phyloP scores from a whole-genome alignment of 2,888 invertebrate species.

The Criorhina ranunculi region DNA sequence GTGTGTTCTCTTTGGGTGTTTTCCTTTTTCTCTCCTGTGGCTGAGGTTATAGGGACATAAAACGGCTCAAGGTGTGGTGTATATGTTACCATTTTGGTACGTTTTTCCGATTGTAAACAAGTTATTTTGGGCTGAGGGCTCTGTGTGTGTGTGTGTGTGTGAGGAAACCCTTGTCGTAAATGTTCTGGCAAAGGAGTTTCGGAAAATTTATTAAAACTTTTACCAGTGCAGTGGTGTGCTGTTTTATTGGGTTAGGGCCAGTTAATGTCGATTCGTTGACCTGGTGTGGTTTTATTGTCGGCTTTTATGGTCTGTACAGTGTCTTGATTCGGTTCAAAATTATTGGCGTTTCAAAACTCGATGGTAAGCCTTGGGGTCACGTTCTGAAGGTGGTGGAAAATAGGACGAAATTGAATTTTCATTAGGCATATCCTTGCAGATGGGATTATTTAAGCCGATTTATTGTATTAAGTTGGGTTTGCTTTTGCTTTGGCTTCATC shows the following conservation, averaged over 20 bases:
- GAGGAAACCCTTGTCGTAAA: slow-evolving; percentile 59
- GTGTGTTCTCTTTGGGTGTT: slow-evolving; percentile 13
- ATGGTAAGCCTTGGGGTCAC: not conserved
- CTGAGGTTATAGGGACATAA: slow-evolving; percentile 64
- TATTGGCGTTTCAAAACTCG: slow-evolving; percentile 15
- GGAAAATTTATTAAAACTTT: slow-evolving; percentile 74
- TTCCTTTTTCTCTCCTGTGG: slow-evolving; percentile 23
- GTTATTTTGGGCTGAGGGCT: slow-evolving; percentile 35
- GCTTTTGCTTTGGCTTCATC: no score
- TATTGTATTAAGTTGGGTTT: no score
- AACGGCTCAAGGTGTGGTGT: slow-evolving; percentile 70
- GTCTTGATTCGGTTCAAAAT: slow-evolving; percentile 32
- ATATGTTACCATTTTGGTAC: slow-evolving; percentile 48
- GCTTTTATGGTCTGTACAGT: slow-evolving; percentile 34
- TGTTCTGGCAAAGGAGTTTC: slow-evolving; percentile 32
- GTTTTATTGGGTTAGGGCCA: slow-evolving; percentile 67
- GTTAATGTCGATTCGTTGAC: slow-evolving; percentile 67
- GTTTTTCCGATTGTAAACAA: slow-evolving; percentile 58
- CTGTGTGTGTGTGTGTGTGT: slow-evolving; percentile 37
- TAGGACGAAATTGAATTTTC: slow-evolving; percentile 27
- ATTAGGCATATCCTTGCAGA: not conserved
- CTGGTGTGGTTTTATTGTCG: slow-evolving; percentile 48
- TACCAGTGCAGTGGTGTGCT: slow-evolving; percentile 56
- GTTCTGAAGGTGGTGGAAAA: not conserved
- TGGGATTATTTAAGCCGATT: no score